These are phyloP conservation scores for Manis pentadactyla DNA, from an alignment of 2,797 vertebrate genomes.

Conservation along the genomic window DNA sequence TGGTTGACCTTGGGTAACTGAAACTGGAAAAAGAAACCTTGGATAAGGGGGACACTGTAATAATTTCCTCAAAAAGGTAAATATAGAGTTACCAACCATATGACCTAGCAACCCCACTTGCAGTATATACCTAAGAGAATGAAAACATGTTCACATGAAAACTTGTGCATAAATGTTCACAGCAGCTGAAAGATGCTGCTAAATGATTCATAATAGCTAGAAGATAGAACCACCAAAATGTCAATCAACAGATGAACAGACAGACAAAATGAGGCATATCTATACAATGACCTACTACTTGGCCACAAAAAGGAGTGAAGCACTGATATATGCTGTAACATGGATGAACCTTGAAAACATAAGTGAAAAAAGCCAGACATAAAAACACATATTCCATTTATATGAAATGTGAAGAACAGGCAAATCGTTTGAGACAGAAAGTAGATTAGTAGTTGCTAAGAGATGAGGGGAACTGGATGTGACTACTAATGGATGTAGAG, in stretches of 20 bases:
- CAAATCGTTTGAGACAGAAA: neutral
- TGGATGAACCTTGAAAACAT: neutral
- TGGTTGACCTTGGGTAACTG: no score
- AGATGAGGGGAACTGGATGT: neutral
- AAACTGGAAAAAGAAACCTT: no score
- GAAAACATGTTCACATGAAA: neutral
- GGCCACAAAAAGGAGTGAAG: neutral
- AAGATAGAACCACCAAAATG: neutral
- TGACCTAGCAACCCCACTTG: neutral
- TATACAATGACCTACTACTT: neutral
- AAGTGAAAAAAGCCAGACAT: neutral
- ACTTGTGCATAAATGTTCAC: neutral
- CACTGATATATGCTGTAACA: neutral
- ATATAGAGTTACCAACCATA: neutral
- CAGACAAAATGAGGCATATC: neutral
- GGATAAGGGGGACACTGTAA: no score
- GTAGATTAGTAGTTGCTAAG: neutral
- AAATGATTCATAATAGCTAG: neutral
- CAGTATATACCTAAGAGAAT: neutral
- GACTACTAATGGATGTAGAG: neutral
- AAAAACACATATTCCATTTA: constrained; percentile 8
- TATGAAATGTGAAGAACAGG: neutral
- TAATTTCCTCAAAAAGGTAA: no score
- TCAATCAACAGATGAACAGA: neutral
- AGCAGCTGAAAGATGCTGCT: neutral